Percentiles rank a stretch among this genome's conserved stretches.
Conservation (phyloP, 2,888 invertebrate genomes). For the Pyrrhosoma nymphula region DNA sequence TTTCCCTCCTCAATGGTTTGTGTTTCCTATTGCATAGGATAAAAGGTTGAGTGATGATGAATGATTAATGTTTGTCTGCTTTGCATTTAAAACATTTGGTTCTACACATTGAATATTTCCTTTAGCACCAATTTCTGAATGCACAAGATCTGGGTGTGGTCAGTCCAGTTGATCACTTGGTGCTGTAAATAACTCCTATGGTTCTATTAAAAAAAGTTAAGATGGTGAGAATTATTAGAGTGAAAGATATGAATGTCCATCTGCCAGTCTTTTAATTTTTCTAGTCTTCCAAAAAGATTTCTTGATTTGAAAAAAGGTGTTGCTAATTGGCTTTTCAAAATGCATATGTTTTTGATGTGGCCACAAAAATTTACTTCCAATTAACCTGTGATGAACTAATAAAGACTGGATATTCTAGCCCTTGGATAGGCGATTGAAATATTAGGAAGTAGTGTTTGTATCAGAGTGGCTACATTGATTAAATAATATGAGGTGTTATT, state of each 20-base stretch:
- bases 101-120: constrained; percentile 38
- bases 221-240: constrained; percentile 11
- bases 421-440: constrained; percentile 56
- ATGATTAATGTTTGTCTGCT: constrained; percentile 60
- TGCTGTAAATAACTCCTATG: constrained; percentile 44
- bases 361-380: constrained; percentile 61
- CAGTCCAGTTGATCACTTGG: constrained; percentile 58
- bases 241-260: constrained; percentile 61
- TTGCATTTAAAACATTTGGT: constrained; percentile 61
- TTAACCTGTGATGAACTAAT: constrained; percentile 66
- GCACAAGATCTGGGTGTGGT: constrained; percentile 59
- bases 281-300: constrained; percentile 58
- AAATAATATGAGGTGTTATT: constrained; percentile 57
- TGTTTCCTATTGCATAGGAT: constrained; percentile 66
- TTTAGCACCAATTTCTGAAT: constrained; percentile 41
- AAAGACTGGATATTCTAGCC: constrained; percentile 66
- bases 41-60: constrained; percentile 61
- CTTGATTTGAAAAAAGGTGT: constrained; percentile 54
- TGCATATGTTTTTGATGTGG: constrained; percentile 59
- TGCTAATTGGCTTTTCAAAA: constrained; percentile 61
- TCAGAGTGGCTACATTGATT: constrained; percentile 61
- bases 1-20: constrained; percentile 63
- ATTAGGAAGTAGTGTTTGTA: constrained; percentile 67
- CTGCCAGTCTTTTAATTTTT: constrained; percentile 67
- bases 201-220: constrained; percentile 12